phyloP scores from a whole-genome alignment of 2,888 invertebrate genomes.

The Trichogramma dendrolimi region DNA sequence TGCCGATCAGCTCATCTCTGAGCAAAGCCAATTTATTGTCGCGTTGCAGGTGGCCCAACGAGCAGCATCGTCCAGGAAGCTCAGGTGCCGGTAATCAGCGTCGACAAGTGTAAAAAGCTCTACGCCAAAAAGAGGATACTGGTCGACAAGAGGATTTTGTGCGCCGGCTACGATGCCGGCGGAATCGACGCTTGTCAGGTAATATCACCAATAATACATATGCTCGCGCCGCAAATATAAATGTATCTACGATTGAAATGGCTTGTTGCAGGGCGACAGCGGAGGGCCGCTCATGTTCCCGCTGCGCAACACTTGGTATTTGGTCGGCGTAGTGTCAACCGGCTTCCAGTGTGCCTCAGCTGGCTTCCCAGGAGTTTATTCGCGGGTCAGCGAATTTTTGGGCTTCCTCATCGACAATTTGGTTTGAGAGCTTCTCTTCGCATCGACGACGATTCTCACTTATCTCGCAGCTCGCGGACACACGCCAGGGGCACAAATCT shows the following conservation, averaged over 20 bases:
- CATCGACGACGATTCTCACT: too few relatives aligned
- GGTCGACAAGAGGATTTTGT: constrained; percentile 64
- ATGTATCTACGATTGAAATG: background rate
- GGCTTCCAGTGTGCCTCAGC: constrained; percentile 60
- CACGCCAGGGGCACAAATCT: too few relatives aligned
- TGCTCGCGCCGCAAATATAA: background rate
- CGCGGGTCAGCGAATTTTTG: constrained; percentile 27
- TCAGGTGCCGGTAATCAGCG: constrained; percentile 67
- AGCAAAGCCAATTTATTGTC: background rate
- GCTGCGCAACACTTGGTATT: constrained; percentile 50
- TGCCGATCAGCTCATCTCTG: background rate
- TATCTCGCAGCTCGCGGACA: too few relatives aligned
- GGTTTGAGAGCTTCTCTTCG: too few relatives aligned
- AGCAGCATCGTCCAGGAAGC: constrained; percentile 64
- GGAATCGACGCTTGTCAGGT: constrained; percentile 72
- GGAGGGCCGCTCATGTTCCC: constrained; percentile 75
- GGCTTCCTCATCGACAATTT: constrained; percentile 23
- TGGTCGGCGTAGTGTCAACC: constrained; percentile 65
- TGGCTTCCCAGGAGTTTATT: constrained; percentile 62
- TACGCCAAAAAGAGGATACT: constrained; percentile 55
- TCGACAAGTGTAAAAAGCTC: constrained; percentile 59
- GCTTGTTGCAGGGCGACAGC: constrained; percentile 60
- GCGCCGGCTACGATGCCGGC: constrained; percentile 65
- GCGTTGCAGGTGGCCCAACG: constrained; percentile 62
- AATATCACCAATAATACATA: constrained; percentile 7